These are phyloP conservation scores for Pseudomyrmex gracilis DNA, from an alignment of 1,140 invertebrate genomes.

Conservation along the genomic window DNA sequence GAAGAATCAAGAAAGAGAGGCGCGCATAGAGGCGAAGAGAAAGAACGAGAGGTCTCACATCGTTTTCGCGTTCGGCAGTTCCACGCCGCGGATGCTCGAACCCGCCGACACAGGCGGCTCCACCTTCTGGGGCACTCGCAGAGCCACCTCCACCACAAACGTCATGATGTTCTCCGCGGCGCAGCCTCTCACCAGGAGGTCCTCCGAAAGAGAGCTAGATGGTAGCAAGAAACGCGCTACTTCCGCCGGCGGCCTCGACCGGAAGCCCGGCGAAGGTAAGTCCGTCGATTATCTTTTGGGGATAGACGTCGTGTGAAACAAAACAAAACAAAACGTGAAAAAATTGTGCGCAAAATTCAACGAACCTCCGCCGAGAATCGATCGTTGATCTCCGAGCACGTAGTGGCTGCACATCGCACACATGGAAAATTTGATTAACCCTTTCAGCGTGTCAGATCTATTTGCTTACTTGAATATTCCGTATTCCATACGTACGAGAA, in stretches of 20 bases:
- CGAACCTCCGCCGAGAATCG: neutral
- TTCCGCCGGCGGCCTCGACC: slow-evolving; percentile 90
- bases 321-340: too few relatives aligned
- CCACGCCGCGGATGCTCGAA: slow-evolving; percentile 94
- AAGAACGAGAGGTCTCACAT: slow-evolving; percentile 88
- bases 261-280: slow-evolving; percentile 89
- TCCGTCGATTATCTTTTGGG: slow-evolving; percentile 27
- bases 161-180: slow-evolving; percentile 90
- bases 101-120: slow-evolving; percentile 91
- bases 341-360: slow-evolving; percentile 14
- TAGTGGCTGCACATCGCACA: slow-evolving; percentile 19
- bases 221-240: slow-evolving; percentile 93
- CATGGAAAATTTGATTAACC: slow-evolving; percentile 46
- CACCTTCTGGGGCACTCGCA: slow-evolving; percentile 92
- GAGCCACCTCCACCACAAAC: slow-evolving; percentile 94
- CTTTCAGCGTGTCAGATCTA: slow-evolving; percentile 43
- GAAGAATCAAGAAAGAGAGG: slow-evolving; percentile 93
- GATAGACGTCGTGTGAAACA: too few relatives aligned
- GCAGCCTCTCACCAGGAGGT: slow-evolving; percentile 91
- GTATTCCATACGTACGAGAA: neutral
- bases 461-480: neutral
- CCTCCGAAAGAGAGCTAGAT: slow-evolving; percentile 92
- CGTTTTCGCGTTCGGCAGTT: slow-evolving; percentile 95
- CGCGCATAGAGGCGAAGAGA: slow-evolving; percentile 91
- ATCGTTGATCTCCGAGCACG: slow-evolving; percentile 11